Percentiles rank a stretch among this genome's conserved stretches.
Evolutionary conservation across 2,113 vertebrate genomes (phyloP).

Genomic region (Sceloporus tristichus): DNA sequence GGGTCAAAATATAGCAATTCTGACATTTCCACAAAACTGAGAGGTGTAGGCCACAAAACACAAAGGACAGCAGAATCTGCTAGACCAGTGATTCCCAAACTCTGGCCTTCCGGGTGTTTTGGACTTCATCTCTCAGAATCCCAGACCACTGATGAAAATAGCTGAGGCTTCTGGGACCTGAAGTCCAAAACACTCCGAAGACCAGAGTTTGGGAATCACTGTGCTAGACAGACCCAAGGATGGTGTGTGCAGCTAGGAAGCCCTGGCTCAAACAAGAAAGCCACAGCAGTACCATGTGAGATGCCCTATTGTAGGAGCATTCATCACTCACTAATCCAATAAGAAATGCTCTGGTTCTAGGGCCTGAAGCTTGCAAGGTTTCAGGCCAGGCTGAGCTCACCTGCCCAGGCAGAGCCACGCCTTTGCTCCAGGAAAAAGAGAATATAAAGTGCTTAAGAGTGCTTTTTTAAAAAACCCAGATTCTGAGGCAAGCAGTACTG

Average conservation of each 20-base stretch:
- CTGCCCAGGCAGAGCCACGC: neutral
- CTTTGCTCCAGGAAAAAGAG: neutral
- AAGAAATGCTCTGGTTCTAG: neutral
- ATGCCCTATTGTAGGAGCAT: neutral
- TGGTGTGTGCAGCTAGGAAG: neutral
- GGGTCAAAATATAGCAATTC: neutral
- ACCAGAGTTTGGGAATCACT: no score
- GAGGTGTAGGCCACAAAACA: neutral
- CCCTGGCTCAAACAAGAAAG: neutral
- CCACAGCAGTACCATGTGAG: neutral
- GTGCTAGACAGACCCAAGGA: neutral
- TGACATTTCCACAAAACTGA: neutral
- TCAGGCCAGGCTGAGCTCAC: neutral
- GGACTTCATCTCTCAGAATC: no score
- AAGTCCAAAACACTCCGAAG: no score
- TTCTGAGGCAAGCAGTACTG: neutral
- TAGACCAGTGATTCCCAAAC: neutral
- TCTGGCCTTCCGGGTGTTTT: no score
- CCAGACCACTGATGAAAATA: no score
- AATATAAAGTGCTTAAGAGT: neutral
- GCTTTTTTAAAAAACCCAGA: neutral
- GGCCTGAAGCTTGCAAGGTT: neutral
- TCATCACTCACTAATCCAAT: no score
- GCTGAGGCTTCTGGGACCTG: no score
- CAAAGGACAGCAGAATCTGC: neutral